These are phyloP conservation scores for Galago senegalensis DNA, from an alignment of 2,797 vertebrate species.

Conservation along the genomic window DNA sequence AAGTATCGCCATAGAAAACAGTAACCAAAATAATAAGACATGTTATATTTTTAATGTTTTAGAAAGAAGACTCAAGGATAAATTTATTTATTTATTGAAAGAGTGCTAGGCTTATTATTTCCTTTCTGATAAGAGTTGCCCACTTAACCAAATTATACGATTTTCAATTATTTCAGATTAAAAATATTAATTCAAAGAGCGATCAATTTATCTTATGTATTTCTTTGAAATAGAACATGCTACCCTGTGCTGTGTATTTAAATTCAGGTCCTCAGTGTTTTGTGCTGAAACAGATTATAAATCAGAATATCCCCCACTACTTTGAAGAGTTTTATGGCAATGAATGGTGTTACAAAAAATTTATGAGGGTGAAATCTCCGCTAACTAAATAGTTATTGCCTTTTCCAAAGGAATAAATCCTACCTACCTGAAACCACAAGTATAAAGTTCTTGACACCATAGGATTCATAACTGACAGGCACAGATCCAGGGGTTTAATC, in stretches of 20 bases:
- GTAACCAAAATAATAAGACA: background rate
- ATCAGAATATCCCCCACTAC: constrained; percentile 78
- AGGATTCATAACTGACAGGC: constrained; percentile 75
- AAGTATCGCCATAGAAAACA: background rate
- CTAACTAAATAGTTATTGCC: constrained; percentile 85
- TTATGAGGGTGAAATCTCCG: constrained; percentile 83
- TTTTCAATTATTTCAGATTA: constrained; percentile 36
- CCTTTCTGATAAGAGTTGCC: background rate
- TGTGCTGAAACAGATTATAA: constrained; percentile 83
- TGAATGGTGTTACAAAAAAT: constrained; percentile 83
- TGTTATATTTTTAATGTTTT: constrained; percentile 10
- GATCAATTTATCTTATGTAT: constrained; percentile 1
- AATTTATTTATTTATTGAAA: background rate
- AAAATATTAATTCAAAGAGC: constrained; percentile 2
- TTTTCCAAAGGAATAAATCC: constrained; percentile 87
- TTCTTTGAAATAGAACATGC: constrained; percentile 22
- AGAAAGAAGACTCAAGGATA: background rate
- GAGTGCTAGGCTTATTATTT: background rate
- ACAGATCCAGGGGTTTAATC: constrained; percentile 72
- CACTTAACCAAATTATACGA: background rate
- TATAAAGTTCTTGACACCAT: constrained; percentile 78
- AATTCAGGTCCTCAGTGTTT: constrained; percentile 76
- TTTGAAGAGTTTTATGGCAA: constrained; percentile 82
- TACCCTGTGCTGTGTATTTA: constrained; percentile 8
- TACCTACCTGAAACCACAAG: constrained; percentile 72